A percentile compares a stretch with the other conserved stretches of the same genome.
phyloP scores from a whole-genome alignment of 1,140 invertebrate species.

The Amyelois transitella region DNA sequence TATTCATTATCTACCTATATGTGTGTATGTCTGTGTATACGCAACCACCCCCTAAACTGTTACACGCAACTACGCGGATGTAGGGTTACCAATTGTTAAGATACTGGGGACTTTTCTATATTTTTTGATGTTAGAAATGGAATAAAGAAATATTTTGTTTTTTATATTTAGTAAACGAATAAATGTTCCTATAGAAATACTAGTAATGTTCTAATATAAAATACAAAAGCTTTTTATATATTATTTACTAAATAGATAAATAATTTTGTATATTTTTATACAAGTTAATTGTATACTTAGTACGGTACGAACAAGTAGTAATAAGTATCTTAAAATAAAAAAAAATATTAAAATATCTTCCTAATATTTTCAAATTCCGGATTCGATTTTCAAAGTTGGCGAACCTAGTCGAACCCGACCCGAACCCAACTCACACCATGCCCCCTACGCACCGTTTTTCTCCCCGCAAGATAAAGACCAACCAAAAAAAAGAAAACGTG shows the following conservation, averaged over 20 bases:
- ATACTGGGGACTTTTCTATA: not conserved
- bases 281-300: too few relatives aligned
- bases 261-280: too few relatives aligned
- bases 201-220: too few relatives aligned
- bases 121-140: too few relatives aligned
- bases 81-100: slow-evolving; percentile 2
- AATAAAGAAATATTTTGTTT: not conserved
- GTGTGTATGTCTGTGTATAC: slow-evolving; percentile 31
- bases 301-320: too few relatives aligned
- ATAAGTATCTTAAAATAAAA: too few relatives aligned
- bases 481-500: slow-evolving; percentile 73
- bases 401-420: not conserved
- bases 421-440: slow-evolving; percentile 15
- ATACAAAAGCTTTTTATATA: too few relatives aligned
- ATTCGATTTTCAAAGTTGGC: not conserved
- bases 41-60: slow-evolving; percentile 54
- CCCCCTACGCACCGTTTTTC: slow-evolving; percentile 57
- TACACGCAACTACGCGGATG: slow-evolving; percentile 52
- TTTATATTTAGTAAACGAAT: not conserved
- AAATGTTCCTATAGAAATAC: too few relatives aligned
- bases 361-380: not conserved
- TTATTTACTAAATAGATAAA: too few relatives aligned
- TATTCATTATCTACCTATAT: slow-evolving; percentile 61
- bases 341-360: too few relatives aligned
- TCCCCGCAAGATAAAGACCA: slow-evolving; percentile 68